Evolutionary conservation across 2,797 vertebrate genomes (phyloP).

Genomic region (Paramormyrops hopkinsi): DNA sequence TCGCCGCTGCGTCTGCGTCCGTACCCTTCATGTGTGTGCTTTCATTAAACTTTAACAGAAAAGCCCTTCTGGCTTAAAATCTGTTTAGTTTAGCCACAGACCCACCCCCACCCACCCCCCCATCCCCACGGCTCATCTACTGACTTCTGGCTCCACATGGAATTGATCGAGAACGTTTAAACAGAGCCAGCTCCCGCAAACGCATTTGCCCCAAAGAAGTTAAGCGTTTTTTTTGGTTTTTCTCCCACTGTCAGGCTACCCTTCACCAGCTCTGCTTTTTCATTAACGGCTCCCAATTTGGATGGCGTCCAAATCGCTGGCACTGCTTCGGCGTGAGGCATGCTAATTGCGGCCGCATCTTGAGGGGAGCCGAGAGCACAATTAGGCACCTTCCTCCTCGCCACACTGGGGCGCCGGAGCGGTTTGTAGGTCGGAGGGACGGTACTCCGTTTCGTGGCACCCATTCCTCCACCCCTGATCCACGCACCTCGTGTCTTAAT

Average conservation of each 20-base stretch:
- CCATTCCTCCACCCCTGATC: conserved; percentile 27
- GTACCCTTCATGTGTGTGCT: conserved; percentile 40
- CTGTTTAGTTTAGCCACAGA: conserved; percentile 54
- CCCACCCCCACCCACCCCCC: conserved; percentile 21
- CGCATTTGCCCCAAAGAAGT: conserved; percentile 63
- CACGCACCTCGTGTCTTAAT: conserved; percentile 45
- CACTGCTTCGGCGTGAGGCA: conserved; percentile 60
- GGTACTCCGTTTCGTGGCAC: conserved; percentile 28
- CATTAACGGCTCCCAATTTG: conserved; percentile 68
- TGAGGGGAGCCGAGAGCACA: conserved; percentile 61
- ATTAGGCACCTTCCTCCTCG: conserved; percentile 57
- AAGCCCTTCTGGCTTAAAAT: conserved; percentile 61
- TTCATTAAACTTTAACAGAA: conserved; percentile 54
- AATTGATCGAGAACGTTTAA: conserved; percentile 64
- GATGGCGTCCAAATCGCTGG: conserved; percentile 69
- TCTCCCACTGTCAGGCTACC: conserved; percentile 49
- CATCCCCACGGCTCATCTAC: conserved; percentile 35
- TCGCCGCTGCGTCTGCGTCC: background rate
- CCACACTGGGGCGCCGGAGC: conserved; percentile 41
- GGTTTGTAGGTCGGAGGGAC: conserved; percentile 43
- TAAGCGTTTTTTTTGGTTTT: conserved; percentile 39
- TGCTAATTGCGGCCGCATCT: conserved; percentile 65
- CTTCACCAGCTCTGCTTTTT: conserved; percentile 56
- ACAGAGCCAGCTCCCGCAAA: conserved; percentile 51
- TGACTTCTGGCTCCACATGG: conserved; percentile 51